phyloP scores from a whole-genome alignment of 2,797 vertebrate species.

The Danionella dracula region DNA sequence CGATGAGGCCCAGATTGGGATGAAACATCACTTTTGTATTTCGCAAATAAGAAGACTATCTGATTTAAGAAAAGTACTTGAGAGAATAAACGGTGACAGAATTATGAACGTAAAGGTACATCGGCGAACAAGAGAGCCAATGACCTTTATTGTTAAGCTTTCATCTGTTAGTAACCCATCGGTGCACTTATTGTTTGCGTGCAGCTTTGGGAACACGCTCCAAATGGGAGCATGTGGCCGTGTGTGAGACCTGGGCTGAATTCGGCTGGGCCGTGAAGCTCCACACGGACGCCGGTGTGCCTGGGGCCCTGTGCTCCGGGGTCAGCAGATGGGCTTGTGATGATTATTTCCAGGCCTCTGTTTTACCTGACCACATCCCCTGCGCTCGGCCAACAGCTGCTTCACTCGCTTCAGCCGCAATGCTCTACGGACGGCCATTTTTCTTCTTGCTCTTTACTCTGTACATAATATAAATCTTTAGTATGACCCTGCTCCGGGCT shows the following conservation, averaged over 20 bases:
- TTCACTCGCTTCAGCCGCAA: conserved; percentile 87
- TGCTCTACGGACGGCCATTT: conserved; percentile 81
- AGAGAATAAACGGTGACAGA: no score
- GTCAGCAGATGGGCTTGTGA: conserved; percentile 97
- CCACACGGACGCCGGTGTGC: conserved; percentile 86
- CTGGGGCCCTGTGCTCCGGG: conserved; percentile 85
- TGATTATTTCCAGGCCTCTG: conserved; percentile 87
- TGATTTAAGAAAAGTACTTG: no score
- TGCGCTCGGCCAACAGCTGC: conserved; percentile 91
- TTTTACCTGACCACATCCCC: conserved; percentile 91
- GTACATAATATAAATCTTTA: conserved; percentile 94
- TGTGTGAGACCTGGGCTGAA: conserved; percentile 75
- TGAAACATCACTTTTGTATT: no score
- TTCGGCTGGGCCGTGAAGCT: conserved; percentile 65
- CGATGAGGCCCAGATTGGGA: no score
- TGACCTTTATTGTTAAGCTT: no score
- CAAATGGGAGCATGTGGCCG: conserved; percentile 74
- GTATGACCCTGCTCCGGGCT: conserved; percentile 86
- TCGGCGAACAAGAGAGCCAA: no score
- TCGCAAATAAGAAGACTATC: no score
- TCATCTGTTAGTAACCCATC: conserved; percentile 1
- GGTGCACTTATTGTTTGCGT: conserved; percentile 31
- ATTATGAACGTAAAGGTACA: no score
- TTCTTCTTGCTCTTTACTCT: conserved; percentile 90
- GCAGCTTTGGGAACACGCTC: conserved; percentile 46